phyloP scores from a whole-genome alignment of 2,888 invertebrate species.

The Metellina segmentata region DNA sequence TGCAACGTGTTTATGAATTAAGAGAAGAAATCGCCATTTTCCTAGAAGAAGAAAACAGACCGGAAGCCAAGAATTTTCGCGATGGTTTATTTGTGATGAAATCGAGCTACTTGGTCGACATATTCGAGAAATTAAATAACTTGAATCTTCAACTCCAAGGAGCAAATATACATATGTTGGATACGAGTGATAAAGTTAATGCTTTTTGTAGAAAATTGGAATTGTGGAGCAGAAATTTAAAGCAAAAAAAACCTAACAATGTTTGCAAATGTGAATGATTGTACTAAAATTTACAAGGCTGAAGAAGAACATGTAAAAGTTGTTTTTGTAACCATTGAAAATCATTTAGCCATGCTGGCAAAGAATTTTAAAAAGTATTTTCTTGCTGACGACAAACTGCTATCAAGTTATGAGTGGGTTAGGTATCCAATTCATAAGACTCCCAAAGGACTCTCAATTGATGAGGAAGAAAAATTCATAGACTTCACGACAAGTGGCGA shows the following conservation, averaged over 20 bases:
- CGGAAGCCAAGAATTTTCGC: too few species aligned
- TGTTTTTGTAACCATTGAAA: too few species aligned
- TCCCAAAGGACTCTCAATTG: constrained; percentile 13
- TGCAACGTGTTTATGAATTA: too few species aligned
- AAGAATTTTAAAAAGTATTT: constrained; percentile 37
- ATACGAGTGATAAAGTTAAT: constrained; percentile 13
- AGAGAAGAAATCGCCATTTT: too few species aligned
- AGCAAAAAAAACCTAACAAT: constrained; percentile 24
- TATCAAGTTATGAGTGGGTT: constrained; percentile 66
- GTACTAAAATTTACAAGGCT: too few species aligned
- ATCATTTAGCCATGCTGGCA: too few species aligned
- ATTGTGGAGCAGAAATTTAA: constrained; percentile 66
- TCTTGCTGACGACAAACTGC: constrained; percentile 53
- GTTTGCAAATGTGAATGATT: too few species aligned
- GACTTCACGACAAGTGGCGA: too few species aligned
- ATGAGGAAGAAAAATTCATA: too few species aligned
- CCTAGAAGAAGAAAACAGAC: too few species aligned
- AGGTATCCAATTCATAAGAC: constrained; percentile 55
- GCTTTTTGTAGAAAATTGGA: constrained; percentile 59
- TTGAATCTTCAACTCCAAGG: constrained; percentile 53
- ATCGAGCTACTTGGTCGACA: constrained; percentile 51
- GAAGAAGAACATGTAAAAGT: too few species aligned
- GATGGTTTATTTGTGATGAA: constrained; percentile 48
- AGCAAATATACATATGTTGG: constrained; percentile 8
- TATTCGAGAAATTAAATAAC: constrained; percentile 61